Evolutionary conservation across 2,113 vertebrate genomes (phyloP).

Genomic region (Cisticola juncidis): DNA sequence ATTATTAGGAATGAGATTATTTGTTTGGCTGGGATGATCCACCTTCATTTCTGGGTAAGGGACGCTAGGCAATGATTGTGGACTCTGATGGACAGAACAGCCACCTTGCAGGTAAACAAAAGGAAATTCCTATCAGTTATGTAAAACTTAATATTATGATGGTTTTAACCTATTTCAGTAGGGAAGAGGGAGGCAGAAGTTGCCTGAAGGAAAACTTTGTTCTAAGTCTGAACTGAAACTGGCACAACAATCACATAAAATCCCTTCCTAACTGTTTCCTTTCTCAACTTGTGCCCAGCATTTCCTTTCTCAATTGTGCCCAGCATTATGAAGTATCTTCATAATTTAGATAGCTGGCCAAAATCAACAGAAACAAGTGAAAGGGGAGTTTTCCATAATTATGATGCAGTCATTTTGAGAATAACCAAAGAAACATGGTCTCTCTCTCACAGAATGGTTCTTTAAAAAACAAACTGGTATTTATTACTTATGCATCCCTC

Average conservation of each 20-base stretch:
- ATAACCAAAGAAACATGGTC: background rate
- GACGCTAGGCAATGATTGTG: conserved; percentile 49
- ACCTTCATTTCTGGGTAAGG: conserved; percentile 70
- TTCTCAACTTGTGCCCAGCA: background rate
- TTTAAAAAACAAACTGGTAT: background rate
- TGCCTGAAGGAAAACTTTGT: background rate
- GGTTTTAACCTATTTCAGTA: background rate
- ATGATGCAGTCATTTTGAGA: background rate
- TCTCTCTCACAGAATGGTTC: background rate
- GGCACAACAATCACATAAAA: background rate
- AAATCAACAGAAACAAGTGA: background rate
- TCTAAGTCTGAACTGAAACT: background rate
- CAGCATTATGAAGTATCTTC: background rate
- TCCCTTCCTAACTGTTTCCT: background rate
- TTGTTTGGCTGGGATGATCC: conserved; percentile 71
- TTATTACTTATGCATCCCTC: background rate
- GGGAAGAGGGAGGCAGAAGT: background rate
- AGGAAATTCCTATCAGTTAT: conserved; percentile 4
- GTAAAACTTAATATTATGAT: background rate
- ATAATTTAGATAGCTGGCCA: background rate
- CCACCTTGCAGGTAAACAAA: conserved; percentile 55
- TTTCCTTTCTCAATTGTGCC: background rate
- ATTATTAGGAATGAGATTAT: conserved; percentile 66
- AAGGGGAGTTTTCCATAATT: background rate
- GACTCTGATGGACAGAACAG: conserved; percentile 33